phyloP scores from a whole-genome alignment of 2,888 invertebrate genomes.

The Leptinotarsa peninsularis region DNA sequence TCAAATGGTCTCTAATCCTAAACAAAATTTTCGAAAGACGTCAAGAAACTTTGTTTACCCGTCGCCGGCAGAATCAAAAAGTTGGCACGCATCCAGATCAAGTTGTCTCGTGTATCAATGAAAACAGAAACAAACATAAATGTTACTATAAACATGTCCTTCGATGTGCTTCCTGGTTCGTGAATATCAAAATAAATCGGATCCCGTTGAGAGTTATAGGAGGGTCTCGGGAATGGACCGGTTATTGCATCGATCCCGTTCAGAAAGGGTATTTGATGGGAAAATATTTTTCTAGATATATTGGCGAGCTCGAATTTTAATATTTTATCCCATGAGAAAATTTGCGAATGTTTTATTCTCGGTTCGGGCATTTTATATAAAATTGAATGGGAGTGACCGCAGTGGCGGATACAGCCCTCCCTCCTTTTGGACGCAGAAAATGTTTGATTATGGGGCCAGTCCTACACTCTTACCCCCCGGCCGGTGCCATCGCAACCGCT shows the following conservation, averaged over 20 bases:
- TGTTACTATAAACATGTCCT: conserved; percentile 16
- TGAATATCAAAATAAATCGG: conserved; percentile 15
- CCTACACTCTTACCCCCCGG: too few relatives aligned
- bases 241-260: not conserved
- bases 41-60: conserved; percentile 9
- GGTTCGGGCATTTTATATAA: not conserved
- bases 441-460: too few relatives aligned
- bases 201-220: not conserved
- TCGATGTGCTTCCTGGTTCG: conserved; percentile 14
- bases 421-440: too few relatives aligned
- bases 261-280: not conserved
- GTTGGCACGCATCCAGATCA: conserved; percentile 14
- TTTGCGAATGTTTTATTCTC: not conserved
- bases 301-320: not conserved
- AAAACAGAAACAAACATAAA: conserved; percentile 25
- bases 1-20: not conserved
- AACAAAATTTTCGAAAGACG: conserved; percentile 15
- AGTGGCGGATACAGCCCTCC: too few relatives aligned
- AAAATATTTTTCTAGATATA: not conserved
- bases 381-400: too few relatives aligned
- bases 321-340: not conserved
- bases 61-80: conserved; percentile 22
- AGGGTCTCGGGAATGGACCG: not conserved
- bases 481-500: too few relatives aligned
- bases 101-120: conserved; percentile 24